Evolutionary conservation across 2,888 invertebrate species (phyloP), one percentile per base, ranked within the genome.

Genomic region (Drosophila aldrichi): DNA sequence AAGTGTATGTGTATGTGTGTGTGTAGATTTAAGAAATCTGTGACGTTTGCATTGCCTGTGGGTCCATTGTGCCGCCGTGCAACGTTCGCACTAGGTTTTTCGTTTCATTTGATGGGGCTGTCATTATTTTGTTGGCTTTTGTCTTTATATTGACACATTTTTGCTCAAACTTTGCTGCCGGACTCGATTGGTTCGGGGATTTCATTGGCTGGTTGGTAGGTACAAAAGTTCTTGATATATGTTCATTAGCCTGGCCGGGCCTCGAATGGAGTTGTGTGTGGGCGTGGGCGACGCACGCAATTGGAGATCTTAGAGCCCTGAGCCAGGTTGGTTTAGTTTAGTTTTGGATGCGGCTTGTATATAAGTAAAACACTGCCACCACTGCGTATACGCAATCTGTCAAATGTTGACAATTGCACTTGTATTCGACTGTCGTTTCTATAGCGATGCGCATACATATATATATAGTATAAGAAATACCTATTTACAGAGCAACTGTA

Each of bases 351-450:
- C 82, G 84, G 82, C 79, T 86, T 82, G 76, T 79, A 86, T 91
- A 86, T 92, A 92, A 92, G 92, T 92, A 91, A 92, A 92, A 92
- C 92, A 92, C 92, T 92, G 92, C 92, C 92, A 92, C 92, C 92
- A 92, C 92, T 92, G 92, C 92, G 92, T 89, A 91, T 81, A 79
- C 82, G 83, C 78, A 81, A 81, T 80, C 59, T 79, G 65, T 69
- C 74, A 77, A 68, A 62, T 67, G 32, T 43, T 77, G 59, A 76
- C 74, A 73, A 81, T 70, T 88, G 75, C 81, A 72, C 56, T 77
- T 71, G 66, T 83, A 74, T 72, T 77, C 68, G 78, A 73, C 70
- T 66, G 69, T 69, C 68, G 58, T 67, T 64, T 75, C 74, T 81
- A 83, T 69, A 63, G 54, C n/a, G 51, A 55, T 60, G 59, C 51